Conservation (phyloP, 1,140 invertebrate genomes). For the Caenorhabditis inopinata region DNA sequence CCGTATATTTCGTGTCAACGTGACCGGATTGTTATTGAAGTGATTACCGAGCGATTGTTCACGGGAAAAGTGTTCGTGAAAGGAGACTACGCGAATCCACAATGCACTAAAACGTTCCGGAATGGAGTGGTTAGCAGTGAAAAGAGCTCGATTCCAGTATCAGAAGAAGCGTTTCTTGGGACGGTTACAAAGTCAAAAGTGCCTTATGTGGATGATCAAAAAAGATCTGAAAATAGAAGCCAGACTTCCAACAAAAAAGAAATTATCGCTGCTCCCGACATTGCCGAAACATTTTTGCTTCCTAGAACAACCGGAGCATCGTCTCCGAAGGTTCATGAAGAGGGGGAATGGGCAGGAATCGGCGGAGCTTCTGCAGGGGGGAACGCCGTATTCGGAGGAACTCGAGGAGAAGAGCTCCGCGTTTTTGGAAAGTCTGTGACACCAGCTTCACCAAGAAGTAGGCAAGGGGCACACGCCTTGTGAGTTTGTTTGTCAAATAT, state of each 20-base stretch:
- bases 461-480: neutral
- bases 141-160: neutral
- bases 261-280: neutral
- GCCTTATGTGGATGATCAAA: conserved; percentile 1
- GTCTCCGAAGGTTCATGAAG: neutral
- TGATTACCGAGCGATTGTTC: conserved; percentile 44
- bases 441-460: neutral
- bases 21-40: conserved; percentile 44
- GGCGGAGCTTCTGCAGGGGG: neutral
- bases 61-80: conserved; percentile 52
- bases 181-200: neutral
- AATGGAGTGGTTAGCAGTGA: neutral
- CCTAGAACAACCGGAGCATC: neutral
- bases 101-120: conserved; percentile 35
- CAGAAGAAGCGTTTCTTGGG: neutral
- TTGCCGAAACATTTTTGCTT: neutral
- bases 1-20: conserved; percentile 40
- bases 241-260: neutral
- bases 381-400: neutral
- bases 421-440: conserved; percentile 1
- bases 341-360: neutral
- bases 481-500: neutral
- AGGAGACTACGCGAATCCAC: conserved; percentile 46
- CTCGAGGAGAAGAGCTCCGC: conserved; percentile 3
- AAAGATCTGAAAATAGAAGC: neutral